phyloP scores from a whole-genome alignment of 2,888 invertebrate species.

The Cheiracanthium punctorium region DNA sequence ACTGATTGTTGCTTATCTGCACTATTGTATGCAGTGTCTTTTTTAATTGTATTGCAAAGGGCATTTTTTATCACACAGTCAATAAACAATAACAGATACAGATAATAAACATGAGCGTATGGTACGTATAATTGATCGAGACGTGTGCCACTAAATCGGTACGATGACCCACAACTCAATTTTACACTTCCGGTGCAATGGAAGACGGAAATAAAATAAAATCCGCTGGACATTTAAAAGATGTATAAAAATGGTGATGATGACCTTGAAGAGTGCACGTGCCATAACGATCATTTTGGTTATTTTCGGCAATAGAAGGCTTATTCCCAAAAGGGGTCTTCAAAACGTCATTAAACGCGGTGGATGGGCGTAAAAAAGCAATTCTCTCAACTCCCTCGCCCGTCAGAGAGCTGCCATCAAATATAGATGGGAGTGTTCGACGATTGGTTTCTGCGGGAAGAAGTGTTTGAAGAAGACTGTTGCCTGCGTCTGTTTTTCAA shows the following conservation, averaged over 20 bases:
- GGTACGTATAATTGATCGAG: no score
- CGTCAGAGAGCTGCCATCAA: constrained; percentile 57
- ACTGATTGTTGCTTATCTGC: no score
- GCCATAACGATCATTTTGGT: constrained; percentile 58
- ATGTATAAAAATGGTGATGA: constrained; percentile 39
- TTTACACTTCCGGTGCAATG: constrained; percentile 49
- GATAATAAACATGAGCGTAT: no score
- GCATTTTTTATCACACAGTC: no score
- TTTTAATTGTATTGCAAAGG: no score
- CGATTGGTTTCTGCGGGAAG: constrained; percentile 35
- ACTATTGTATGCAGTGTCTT: no score
- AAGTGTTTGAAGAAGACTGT: not conserved
- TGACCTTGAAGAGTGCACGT: constrained; percentile 54
- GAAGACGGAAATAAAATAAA: constrained; percentile 16
- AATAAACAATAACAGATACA: no score
- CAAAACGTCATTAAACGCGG: not conserved
- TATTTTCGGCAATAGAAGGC: constrained; percentile 53
- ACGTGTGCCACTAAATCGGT: no score
- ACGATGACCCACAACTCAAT: constrained; percentile 59
- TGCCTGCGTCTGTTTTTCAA: not conserved
- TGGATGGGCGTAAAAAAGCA: constrained; percentile 27
- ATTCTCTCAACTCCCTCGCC: constrained; percentile 49
- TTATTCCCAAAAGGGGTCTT: constrained; percentile 33
- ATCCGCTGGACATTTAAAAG: constrained; percentile 22
- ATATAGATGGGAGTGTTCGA: constrained; percentile 44